phyloP scores from a whole-genome alignment of 2,888 invertebrate genomes.

The Miltochrista miniata region DNA sequence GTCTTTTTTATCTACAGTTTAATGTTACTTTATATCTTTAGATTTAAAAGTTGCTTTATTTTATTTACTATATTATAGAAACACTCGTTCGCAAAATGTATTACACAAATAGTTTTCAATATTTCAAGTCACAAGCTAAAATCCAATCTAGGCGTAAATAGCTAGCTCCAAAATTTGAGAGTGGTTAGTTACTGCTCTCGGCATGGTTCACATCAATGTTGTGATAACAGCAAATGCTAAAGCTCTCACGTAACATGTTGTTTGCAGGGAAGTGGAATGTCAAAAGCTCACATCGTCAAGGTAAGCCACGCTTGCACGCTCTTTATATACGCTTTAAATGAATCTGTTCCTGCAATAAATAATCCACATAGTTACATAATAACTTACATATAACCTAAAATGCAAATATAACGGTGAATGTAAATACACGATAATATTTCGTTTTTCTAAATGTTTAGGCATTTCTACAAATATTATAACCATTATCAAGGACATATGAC shows the following conservation, averaged over 20 bases:
- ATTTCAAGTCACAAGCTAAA: neutral
- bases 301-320: conserved; percentile 70
- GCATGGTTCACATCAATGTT: conserved; percentile 56
- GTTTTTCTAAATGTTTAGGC: too few species aligned
- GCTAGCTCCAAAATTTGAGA: conserved; percentile 46
- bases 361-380: neutral
- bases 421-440: too few species aligned
- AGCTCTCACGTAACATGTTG: conserved; percentile 55
- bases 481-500: neutral
- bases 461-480: neutral
- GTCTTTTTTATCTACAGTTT: conserved; percentile 8
- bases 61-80: neutral
- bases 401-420: neutral
- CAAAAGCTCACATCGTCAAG: conserved; percentile 73
- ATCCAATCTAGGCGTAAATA: too few species aligned
- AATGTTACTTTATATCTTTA: too few species aligned
- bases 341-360: neutral
- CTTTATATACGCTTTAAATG: conserved; percentile 17
- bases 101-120: too few species aligned
- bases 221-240: conserved; percentile 68
- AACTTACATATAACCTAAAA: neutral
- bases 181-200: conserved; percentile 62
- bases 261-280: conserved; percentile 78
- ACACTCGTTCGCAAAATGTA: neutral
- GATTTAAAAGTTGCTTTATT: too few species aligned